These are phyloP conservation scores for Macrochelys suwanniensis DNA, from an alignment of 2,797 vertebrate species.

Conservation along the genomic window DNA sequence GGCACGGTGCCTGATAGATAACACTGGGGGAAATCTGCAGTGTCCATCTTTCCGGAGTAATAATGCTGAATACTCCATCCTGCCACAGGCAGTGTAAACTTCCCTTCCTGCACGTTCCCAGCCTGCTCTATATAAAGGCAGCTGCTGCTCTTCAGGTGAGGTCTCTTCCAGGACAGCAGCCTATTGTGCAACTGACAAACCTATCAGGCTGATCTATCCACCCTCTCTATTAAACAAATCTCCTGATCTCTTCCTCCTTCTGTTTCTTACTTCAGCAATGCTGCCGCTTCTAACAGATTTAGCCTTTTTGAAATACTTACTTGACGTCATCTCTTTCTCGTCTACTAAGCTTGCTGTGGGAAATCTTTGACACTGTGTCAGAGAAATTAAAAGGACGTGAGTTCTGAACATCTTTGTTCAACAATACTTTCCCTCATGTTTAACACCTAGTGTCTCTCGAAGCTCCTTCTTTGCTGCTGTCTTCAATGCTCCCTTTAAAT, in stretches of 20 bases:
- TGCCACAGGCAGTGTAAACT: background rate
- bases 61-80: background rate
- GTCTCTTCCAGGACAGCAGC: background rate
- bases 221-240: background rate
- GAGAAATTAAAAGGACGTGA: background rate
- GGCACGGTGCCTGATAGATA: background rate
- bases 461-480: background rate
- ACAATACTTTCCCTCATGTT: background rate
- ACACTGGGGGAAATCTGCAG: background rate
- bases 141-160: background rate
- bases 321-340: background rate
- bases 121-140: background rate
- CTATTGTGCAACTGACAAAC: background rate
- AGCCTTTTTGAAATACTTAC: background rate
- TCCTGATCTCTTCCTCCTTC: background rate
- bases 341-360: background rate
- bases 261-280: background rate
- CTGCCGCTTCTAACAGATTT: background rate
- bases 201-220: background rate
- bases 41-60: background rate
- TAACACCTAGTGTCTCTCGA: background rate
- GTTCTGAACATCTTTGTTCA: background rate
- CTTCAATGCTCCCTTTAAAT: background rate
- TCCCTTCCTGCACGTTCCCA: background rate
- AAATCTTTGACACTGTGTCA: background rate